Base-by-base conservation (phyloP, 2,797 vertebrate genomes). In the Eleutherodactylus coqui region DNA sequence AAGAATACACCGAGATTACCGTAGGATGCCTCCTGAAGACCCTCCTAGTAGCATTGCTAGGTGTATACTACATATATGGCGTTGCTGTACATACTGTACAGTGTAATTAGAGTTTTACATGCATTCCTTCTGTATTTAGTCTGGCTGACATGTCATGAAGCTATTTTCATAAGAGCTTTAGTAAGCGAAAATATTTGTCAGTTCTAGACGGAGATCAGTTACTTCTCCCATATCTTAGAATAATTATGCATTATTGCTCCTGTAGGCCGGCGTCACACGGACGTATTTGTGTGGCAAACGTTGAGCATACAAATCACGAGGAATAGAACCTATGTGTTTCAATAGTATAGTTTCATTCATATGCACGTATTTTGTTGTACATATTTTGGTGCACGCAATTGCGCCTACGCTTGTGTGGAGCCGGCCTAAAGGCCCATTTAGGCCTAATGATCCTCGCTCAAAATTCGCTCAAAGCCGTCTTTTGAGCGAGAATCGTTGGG, bases 81-180 rank as follows among this genome's bases (percentile, higher is more conserved):
- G 13, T 70, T 81, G 32, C 27, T 49, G 41, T 70, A 41, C 47
- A 82, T 27, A 38, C 36, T 36, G n/a, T 34, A 38, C 36, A 51
- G n/a, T 34, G 34, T 69, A 81, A 81, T 49, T 81, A 67, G 14
- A 24, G 4, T 69, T 81, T 81, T 62, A 47, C 19, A 51, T 21
- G 17, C 58, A 67, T 67, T 81, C 21, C 49, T 78, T 78, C 14
- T n/a, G 36, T 70, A 69, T 51, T 21, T 51, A 51, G 27, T 49
- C 27, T 34, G 0, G 19, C n/a, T 45, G 27, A 64, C 41, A 45
- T 21, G 10, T 69, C 34, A 24, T 72, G 38, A 72, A 43, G 21
- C 69, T 45, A 72, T 43, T 43, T n/a, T 72, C 24, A 72, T 45
- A 72, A n/a, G 38, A 43, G 21, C 24, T 72, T n/a, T 17, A 70